Conservation (phyloP, 1,140 invertebrate genomes). For the Colletes latitarsis region DNA sequence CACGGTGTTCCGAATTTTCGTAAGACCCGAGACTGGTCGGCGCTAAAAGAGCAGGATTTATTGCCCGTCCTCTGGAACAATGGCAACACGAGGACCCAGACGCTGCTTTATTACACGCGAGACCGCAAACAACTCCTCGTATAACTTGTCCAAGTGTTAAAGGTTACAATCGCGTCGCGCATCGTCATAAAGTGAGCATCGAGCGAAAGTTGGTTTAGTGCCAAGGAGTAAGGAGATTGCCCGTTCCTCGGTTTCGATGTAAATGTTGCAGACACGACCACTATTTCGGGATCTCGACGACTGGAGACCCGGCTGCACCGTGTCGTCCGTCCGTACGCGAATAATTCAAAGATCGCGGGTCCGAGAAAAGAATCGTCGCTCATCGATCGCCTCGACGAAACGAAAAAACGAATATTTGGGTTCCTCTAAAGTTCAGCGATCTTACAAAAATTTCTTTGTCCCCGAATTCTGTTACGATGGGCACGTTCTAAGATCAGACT, state of each 20-base stretch:
- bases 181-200: constrained; percentile 61
- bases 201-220: constrained; percentile 72
- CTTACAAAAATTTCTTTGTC: too few relatives aligned
- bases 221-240: constrained; percentile 64
- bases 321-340: constrained; percentile 9
- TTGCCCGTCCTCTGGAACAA: neutral
- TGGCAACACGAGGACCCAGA: neutral
- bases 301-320: constrained; percentile 46
- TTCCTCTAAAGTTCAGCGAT: too few relatives aligned
- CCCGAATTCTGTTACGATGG: too few relatives aligned
- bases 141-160: constrained; percentile 23
- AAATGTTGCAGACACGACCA: constrained; percentile 66
- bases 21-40: neutral
- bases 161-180: constrained; percentile 33
- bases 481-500: too few relatives aligned
- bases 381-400: too few relatives aligned
- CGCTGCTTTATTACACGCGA: neutral
- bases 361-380: too few relatives aligned
- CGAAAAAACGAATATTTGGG: too few relatives aligned
- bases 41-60: neutral
- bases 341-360: neutral
- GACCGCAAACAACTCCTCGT: neutral
- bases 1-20: neutral
- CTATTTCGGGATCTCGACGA: constrained; percentile 71
- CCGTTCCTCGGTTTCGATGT: constrained; percentile 66